Conservation (phyloP, 2,888 invertebrate species). For the Melanargia galathea region DNA sequence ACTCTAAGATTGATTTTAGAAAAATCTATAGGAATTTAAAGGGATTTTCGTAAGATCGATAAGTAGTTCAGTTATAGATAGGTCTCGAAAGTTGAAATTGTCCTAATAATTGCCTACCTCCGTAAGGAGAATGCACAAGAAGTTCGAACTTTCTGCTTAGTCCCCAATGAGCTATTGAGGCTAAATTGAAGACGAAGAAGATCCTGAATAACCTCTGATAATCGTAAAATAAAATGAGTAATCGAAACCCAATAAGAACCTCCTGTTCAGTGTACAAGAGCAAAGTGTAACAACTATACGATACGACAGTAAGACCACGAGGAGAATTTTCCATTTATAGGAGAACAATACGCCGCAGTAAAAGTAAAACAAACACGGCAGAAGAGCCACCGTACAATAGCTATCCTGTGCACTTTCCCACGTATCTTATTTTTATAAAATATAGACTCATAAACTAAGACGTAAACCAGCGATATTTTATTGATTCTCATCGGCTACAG, state of each 20-base stretch:
- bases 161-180: too few relatives aligned
- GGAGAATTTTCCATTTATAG: slow-evolving; percentile 32
- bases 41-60: too few relatives aligned
- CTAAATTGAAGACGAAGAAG: too few relatives aligned
- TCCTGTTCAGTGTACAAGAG: slow-evolving; percentile 1
- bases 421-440: slow-evolving; percentile 70
- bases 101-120: too few relatives aligned
- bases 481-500: slow-evolving; percentile 60
- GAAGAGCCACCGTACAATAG: slow-evolving; percentile 52
- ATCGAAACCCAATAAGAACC: background rate
- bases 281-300: slow-evolving; percentile 25
- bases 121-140: too few relatives aligned
- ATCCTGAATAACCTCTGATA: too few relatives aligned
- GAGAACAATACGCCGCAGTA: slow-evolving; percentile 25
- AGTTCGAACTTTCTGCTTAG: too few relatives aligned
- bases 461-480: slow-evolving; percentile 70
- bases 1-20: too few relatives aligned
- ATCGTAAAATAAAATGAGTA: background rate
- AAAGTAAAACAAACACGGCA: slow-evolving; percentile 37
- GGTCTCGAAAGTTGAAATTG: too few relatives aligned
- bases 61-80: too few relatives aligned
- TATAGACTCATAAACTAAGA: slow-evolving; percentile 70
- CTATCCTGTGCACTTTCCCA: slow-evolving; percentile 49
- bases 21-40: too few relatives aligned
- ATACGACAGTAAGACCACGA: slow-evolving; percentile 26